Evolutionary conservation across 2,888 invertebrate genomes (phyloP), one percentile per base, ranked within the genome.

Genomic region (Quadroppia sp.): DNA sequence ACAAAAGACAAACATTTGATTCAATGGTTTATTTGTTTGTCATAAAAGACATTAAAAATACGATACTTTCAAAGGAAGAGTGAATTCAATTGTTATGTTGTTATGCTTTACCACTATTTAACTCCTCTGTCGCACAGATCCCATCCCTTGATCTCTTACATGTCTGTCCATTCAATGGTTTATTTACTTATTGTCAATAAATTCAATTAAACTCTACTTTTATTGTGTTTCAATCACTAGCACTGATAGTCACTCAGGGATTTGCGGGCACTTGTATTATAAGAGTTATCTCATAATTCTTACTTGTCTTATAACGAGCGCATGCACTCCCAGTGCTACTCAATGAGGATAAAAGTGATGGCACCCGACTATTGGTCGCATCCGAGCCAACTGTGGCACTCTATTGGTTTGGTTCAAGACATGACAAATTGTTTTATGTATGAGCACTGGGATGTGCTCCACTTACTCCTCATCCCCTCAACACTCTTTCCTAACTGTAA

Each of bases 341-440:
- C 13, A 23, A 15, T 11, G 15, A 42, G 69, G 42, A 23, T 6
- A 13, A 17, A 69, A 69, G 42, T 45, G 69, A 69, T 69, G 69
- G 17, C 1, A 25, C 23, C 17, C 7, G 28, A 28, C 69, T 42
- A 69, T 69, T 42, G 69, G 69, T 25, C 15, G 69, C 36, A n/a
- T 45, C n/a, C 32, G 45, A 11, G 45, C 45, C 40, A 13, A 15
- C 25, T 67, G 67, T 67, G 40, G 36, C 40, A 40, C 67, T 67
- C 36, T 40, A 67, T 69, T 69, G 69, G 69, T 45, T 40, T 69
- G 45, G 42, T 45, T 23, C 25, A 45, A 7, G 25, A 25, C 45
- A 23, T 69, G 69, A 69, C 69, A 69, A 69, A 69, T 69, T 69
- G 45, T 69, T 69, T 42, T 69, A 25, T 69, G 45, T 17, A 23